phyloP scores from a whole-genome alignment of 2,888 invertebrate species.

The Leucophenga montana region DNA sequence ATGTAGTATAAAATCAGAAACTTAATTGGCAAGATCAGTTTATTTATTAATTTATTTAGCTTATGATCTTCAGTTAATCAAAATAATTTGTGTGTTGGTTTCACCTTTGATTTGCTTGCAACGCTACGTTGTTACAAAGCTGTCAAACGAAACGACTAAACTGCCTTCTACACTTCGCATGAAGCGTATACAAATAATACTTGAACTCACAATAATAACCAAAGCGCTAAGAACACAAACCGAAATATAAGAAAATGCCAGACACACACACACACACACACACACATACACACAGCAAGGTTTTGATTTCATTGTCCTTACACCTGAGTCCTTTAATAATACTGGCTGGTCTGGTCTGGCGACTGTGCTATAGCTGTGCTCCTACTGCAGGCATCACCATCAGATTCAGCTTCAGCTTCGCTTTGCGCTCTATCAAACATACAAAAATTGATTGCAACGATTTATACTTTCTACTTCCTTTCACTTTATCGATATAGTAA shows the following conservation, averaged over 20 bases:
- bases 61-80: too few species aligned
- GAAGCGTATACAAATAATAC: too few species aligned
- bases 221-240: not conserved
- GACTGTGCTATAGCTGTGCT: not conserved
- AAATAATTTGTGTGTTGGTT: too few species aligned
- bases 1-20: too few species aligned
- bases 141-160: too few species aligned
- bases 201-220: too few species aligned
- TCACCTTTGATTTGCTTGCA: too few species aligned
- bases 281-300: not conserved
- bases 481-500: conserved; percentile 58
- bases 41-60: too few species aligned
- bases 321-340: not conserved
- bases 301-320: conserved; percentile 11
- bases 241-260: not conserved
- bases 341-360: not conserved
- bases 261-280: conserved; percentile 10
- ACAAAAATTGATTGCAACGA: conserved; percentile 68
- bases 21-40: too few species aligned
- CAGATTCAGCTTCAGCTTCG: too few species aligned
- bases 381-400: not conserved
- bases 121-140: too few species aligned
- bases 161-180: too few species aligned
- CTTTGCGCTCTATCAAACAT: conserved; percentile 57
- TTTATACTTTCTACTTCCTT: conserved; percentile 68